Conservation (phyloP, 2,888 invertebrate species). For the Melitaea athalia region DNA sequence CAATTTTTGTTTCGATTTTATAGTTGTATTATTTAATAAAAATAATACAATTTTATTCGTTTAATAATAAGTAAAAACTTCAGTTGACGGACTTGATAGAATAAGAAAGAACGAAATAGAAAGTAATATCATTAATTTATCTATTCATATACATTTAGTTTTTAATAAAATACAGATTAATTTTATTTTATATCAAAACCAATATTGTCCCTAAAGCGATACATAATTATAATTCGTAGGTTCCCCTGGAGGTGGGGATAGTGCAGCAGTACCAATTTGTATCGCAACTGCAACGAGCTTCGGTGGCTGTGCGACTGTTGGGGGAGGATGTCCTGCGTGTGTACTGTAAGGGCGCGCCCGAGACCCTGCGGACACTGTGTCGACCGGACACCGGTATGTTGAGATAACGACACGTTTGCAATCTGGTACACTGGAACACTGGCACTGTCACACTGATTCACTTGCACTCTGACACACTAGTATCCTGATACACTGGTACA, state of each 20-base stretch:
- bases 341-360: constrained; percentile 96
- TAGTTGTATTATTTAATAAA: too few relatives aligned
- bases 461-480: not conserved
- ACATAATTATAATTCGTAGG: constrained; percentile 46
- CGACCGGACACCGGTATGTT: constrained; percentile 83
- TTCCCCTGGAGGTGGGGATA: constrained; percentile 88
- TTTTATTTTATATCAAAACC: not conserved
- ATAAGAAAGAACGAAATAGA: too few relatives aligned
- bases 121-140: too few relatives aligned
- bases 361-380: constrained; percentile 92
- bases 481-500: too few relatives aligned
- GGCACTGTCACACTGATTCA: too few relatives aligned
- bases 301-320: constrained; percentile 91
- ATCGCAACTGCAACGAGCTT: constrained; percentile 93
- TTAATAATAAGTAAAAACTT: too few relatives aligned
- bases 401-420: not conserved
- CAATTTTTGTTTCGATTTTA: too few relatives aligned
- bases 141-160: too few relatives aligned
- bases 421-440: too few relatives aligned
- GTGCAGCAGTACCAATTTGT: constrained; percentile 94
- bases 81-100: too few relatives aligned
- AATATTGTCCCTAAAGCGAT: not conserved
- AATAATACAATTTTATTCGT: too few relatives aligned
- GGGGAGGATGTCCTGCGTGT: constrained; percentile 88
- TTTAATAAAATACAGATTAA: too few relatives aligned